phyloP scores from a whole-genome alignment of 1,140 invertebrate species.

The Tetraneura akinire region DNA sequence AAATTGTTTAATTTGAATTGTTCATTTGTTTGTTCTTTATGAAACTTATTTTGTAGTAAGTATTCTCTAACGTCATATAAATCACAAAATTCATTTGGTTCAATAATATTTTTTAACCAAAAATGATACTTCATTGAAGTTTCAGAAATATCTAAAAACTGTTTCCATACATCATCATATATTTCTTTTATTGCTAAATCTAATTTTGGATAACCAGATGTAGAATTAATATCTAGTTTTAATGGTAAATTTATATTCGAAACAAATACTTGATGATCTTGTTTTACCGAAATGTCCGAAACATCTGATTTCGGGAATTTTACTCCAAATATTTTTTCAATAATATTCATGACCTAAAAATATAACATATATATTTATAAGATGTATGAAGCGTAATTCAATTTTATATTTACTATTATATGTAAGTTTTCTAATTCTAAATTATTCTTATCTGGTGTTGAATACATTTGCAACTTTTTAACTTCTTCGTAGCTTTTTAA shows the following conservation, averaged over 20 bases:
- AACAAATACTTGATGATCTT: neutral
- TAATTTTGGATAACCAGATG: slow-evolving; percentile 1
- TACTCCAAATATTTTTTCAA: neutral
- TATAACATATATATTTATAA: too few relatives aligned
- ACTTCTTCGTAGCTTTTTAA: neutral
- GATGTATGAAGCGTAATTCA: neutral
- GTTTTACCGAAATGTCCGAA: neutral
- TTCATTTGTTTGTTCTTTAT: neutral
- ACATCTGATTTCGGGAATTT: neutral
- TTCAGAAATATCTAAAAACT: neutral
- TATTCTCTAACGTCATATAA: slow-evolving; percentile 4
- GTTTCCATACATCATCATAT: slow-evolving; percentile 3
- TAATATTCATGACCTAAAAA: neutral
- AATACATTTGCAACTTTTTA: neutral
- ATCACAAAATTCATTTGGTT: slow-evolving; percentile 13
- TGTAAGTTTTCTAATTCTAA: neutral
- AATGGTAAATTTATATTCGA: neutral
- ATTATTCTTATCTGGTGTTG: neutral
- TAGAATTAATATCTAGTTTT: neutral
- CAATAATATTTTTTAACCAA: slow-evolving; percentile 25
- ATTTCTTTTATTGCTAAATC: neutral
- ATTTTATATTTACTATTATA: neutral
- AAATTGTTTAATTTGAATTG: neutral
- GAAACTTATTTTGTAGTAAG: slow-evolving; percentile 3
- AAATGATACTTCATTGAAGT: neutral